Evolutionary conservation across 2,888 invertebrate genomes (phyloP), one percentile per base, ranked within the genome.

Genomic region (Ganaspis brasiliensis): DNA sequence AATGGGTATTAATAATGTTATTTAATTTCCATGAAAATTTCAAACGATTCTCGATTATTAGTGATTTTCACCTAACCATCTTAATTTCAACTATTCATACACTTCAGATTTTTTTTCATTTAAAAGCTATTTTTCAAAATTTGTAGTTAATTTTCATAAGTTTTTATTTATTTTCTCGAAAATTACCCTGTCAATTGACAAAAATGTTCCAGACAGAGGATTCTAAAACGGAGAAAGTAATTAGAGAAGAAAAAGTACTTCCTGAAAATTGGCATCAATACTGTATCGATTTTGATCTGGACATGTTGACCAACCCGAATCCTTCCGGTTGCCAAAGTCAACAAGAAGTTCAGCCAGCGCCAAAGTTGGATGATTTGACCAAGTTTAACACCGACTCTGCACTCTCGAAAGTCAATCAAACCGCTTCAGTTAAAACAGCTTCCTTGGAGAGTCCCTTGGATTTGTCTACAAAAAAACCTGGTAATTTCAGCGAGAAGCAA

Each of bases 231-330:
- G 19, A 52, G 2, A 2, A 52, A 16, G 52, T 16, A 52, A 52
- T 52, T 52, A 52, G n/a, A 16, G 19, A 16, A 9, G 45, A 14
- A 14, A 45, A 45, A 52, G 19, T 52, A 16, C 2, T 16, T 16
- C n/a, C n/a, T 16, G 52, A 52, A 52, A 19, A 52, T n/a, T 52
- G 52, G 52, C n/a, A 52, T 52, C 52, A 52, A 19, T 52, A 52
- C 12, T 16, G 19, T 52, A 52, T 16, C 16, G 16, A 52, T 16
- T 52, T 19, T 52, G n/a, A 19, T 52, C 52, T 52, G n/a, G 52
- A 19, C n/a, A 19, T 52, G 52, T 5, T 19, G 19, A 52, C n/a
- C 1, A 52, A 19, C 12, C 16, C 19, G 12, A 19, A 19, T 10
- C 5, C 19, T 52, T 52, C 52, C 52, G 12, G 16, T 52, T 16